Evolutionary conservation across 2,113 vertebrate species (phyloP).

Genomic region (Bos javanicus): DNA sequence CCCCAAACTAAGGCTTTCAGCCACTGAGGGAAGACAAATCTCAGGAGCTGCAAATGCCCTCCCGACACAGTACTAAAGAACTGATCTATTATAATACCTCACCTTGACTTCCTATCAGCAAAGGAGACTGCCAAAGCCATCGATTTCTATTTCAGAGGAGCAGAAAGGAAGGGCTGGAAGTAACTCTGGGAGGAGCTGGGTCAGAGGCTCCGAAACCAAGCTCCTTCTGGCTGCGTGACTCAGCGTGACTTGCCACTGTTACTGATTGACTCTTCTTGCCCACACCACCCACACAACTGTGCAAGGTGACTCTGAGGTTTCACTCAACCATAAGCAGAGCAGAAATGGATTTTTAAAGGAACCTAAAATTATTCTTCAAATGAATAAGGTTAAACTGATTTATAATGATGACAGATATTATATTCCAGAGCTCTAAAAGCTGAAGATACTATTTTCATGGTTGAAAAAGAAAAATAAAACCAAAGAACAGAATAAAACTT

Average conservation of each 20-base stretch:
- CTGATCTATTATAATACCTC: neutral
- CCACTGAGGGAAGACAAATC: neutral
- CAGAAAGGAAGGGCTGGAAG: neutral
- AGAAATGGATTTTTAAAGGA: neutral
- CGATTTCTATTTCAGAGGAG: neutral
- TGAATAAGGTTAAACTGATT: neutral
- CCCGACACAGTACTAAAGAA: neutral
- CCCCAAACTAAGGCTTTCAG: neutral
- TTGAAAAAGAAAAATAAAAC: neutral
- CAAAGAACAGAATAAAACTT: neutral
- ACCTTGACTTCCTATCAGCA: neutral
- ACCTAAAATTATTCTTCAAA: neutral
- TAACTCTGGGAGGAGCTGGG: neutral
- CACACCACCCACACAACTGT: neutral
- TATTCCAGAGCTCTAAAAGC: neutral
- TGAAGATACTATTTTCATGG: neutral
- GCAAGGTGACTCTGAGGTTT: neutral
- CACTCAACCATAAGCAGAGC: rapidly evolving
- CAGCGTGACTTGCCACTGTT: neutral
- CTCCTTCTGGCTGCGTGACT: neutral
- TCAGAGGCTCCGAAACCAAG: neutral
- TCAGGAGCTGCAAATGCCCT: neutral
- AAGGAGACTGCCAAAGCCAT: neutral
- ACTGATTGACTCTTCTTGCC: neutral
- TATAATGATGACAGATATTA: neutral